A percentile compares a stretch with the other conserved stretches of the same genome.
phyloP scores from a whole-genome alignment of 30 jellyfish, hydroid and myxozoan genomes.

The Aurelia aurita region DNA sequence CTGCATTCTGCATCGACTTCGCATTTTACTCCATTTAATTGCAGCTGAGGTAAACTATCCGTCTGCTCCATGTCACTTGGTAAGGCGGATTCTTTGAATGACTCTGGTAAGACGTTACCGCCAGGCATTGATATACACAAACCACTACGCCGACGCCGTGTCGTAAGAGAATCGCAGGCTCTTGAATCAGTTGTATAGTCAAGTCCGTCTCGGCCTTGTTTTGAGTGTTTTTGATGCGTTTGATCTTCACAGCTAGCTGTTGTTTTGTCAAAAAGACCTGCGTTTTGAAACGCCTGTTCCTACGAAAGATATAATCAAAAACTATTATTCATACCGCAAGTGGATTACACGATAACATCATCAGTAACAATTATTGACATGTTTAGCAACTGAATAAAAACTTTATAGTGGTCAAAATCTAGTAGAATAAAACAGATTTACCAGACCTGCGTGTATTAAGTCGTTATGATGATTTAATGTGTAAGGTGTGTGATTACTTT shows the following conservation, averaged over 20 bases:
- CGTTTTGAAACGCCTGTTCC: constrained; percentile 14
- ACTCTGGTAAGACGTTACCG: constrained; percentile 18
- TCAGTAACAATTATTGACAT: too few relatives aligned
- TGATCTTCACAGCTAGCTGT: not conserved
- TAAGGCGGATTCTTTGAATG: constrained; percentile 3
- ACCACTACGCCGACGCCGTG: constrained; percentile 67
- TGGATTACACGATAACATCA: not conserved
- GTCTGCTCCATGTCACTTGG: constrained; percentile 10
- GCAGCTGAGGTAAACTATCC: constrained; percentile 29
- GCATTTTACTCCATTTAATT: constrained; percentile 49
- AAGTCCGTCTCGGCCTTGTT: not conserved
- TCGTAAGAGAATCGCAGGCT: not conserved
- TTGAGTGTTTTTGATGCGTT: not conserved
- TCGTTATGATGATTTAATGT: too few relatives aligned
- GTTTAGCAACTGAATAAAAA: too few relatives aligned
- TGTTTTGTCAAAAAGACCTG: not conserved
- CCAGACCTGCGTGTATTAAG: too few relatives aligned
- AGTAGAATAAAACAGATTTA: too few relatives aligned
- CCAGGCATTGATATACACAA: constrained; percentile 60
- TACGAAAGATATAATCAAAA: not conserved
- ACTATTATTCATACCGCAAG: not conserved
- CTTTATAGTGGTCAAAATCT: too few relatives aligned
- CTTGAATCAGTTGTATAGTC: not conserved
- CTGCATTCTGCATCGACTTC: constrained; percentile 36
- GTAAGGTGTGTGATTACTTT: too few relatives aligned